Evolutionary conservation across 2,113 vertebrate species (phyloP), one percentile per base, ranked within the genome.

Genomic region (Capricornis sumatraensis): DNA sequence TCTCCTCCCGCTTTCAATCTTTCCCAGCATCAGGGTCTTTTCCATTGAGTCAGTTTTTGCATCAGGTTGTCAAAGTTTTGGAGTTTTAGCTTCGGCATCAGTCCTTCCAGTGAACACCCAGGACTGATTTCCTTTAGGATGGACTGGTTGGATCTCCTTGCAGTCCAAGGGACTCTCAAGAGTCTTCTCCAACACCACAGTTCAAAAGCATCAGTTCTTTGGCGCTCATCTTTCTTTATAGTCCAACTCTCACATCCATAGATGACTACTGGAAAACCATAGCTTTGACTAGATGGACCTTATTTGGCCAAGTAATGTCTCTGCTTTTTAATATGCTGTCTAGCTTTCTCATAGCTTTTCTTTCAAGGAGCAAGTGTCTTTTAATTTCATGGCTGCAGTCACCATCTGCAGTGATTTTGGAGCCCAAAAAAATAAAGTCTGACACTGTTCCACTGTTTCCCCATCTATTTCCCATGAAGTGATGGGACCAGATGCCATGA

Each of bases 151-250:
- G 2, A 67, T n/a, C 8, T 67, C 4, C 62, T 2, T 67, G 33
- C 16, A 67, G 33, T 19, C 1, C 0, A 67, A 67, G 33, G 62
- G 16, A 67, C 62, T 67, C 62, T 67, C 16, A n/a, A 67, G 33
- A 67, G 62, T 67, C 33, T n/a, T 64, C 62, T 67, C 16, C 16
- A n/a, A n/a, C 33, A 67, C 7, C 2, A 1, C 62, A n/a, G 62
- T n/a, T n/a, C 7, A n/a, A 67, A 67, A 67, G 33, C 33, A 67
- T 19, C 62, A n/a, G n/a, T 67, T 67, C 33, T n/a, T n/a, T 19
- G 33, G 33, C 0, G 0, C 33, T 67, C 62, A 67, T 10, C 33
- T n/a, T n/a, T n/a, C 33, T 67, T n/a, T 10, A 67, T 19, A 67
- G 8, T 67, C 16, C 64, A 67, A 19, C 64, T 67, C 33, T n/a